Percentiles rank a stretch among this genome's conserved stretches.
phyloP scores from a whole-genome alignment of 2,113 vertebrate genomes.

The Choloepus hoffmanni region DNA sequence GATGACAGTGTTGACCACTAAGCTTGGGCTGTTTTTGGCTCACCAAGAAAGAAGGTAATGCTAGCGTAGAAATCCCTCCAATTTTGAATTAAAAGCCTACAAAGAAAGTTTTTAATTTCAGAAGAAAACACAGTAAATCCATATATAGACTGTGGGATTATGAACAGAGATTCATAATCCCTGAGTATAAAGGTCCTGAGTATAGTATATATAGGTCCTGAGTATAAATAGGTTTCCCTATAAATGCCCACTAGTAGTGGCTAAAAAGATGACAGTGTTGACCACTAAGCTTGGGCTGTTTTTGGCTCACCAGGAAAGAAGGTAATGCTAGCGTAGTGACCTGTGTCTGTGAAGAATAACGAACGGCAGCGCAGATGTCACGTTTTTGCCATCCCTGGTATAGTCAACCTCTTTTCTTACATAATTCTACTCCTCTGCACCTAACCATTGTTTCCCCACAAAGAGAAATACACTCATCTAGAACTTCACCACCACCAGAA shows the following conservation, averaged over 20 bases:
- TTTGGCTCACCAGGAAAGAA: background rate
- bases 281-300: background rate
- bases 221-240: background rate
- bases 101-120: constrained; percentile 39
- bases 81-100: constrained; percentile 41
- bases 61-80: background rate
- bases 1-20: background rate
- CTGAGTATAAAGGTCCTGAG: background rate
- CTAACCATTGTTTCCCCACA: background rate
- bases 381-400: background rate
- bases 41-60: background rate
- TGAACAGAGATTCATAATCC: background rate
- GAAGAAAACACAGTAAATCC: constrained; percentile 34
- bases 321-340: background rate
- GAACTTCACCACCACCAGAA: background rate
- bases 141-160: background rate
- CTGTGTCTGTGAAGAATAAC: background rate
- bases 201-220: background rate
- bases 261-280: background rate
- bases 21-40: background rate
- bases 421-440: background rate
- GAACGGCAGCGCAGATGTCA: background rate
- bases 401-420: background rate
- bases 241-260: background rate
- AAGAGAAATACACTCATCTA: background rate